Percentiles rank a stretch among this genome's conserved stretches.
Conservation (phyloP, 2,888 invertebrate genomes). For the Blera fallax region DNA sequence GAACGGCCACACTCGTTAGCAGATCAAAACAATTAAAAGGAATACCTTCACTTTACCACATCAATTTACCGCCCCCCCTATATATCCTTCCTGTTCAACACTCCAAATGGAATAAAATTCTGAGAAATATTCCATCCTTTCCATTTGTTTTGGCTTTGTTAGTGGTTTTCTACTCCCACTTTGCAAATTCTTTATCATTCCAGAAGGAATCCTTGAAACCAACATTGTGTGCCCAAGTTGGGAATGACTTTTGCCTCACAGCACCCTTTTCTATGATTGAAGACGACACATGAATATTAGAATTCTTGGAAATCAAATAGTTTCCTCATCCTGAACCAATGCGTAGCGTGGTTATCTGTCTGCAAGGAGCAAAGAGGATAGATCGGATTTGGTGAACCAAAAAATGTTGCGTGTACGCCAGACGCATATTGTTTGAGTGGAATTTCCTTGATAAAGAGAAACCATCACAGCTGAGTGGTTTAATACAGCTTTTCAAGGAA, state of each 20-base stretch:
- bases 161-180: neutral
- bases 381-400: neutral
- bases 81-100: neutral
- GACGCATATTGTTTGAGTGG: neutral
- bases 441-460: neutral
- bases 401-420: slow-evolving; percentile 11
- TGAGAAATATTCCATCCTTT: neutral
- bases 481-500: neutral
- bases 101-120: neutral
- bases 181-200: neutral
- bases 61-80: neutral
- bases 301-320: neutral
- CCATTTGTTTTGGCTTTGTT: neutral
- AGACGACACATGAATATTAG: neutral
- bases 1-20: neutral
- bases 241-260: neutral
- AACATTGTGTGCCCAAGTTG: neutral
- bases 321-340: neutral
- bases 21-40: neutral
- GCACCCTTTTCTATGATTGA: neutral
- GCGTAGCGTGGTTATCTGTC: neutral
- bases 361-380: neutral
- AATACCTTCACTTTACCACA: neutral
- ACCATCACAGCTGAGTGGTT: neutral
- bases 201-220: neutral